Evolutionary conservation across 2,797 vertebrate genomes (phyloP).

Genomic region (Eulemur mongoz): DNA sequence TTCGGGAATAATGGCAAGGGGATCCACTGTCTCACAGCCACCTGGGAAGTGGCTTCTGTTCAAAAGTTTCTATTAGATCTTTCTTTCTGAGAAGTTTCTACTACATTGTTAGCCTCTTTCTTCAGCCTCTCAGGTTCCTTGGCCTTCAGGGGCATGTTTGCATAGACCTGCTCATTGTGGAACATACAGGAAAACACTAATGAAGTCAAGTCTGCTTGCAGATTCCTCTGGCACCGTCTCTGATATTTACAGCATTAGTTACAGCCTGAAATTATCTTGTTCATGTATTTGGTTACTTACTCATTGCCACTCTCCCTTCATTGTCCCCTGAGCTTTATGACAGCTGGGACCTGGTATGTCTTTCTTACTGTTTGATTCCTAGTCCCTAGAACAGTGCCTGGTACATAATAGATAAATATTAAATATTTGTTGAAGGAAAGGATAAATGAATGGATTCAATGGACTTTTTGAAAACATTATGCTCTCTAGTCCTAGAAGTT

Average conservation of each 20-base stretch:
- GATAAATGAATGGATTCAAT: background rate
- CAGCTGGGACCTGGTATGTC: fast-evolving
- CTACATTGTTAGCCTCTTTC: no score
- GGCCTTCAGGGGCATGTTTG: no score
- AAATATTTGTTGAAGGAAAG: background rate
- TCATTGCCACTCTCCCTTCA: background rate
- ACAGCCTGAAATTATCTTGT: background rate
- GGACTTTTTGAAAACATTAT: background rate
- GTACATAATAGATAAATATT: background rate
- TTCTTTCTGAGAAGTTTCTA: no score
- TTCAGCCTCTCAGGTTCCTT: no score
- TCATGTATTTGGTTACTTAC: background rate
- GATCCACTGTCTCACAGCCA: no score
- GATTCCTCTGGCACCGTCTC: background rate
- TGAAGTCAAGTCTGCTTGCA: background rate
- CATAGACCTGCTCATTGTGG: no score
- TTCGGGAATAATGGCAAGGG: no score
- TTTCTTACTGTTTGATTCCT: background rate
- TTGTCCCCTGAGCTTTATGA: background rate
- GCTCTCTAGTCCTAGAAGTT: background rate
- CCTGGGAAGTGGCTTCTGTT: no score
- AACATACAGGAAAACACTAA: background rate
- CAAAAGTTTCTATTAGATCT: no score
- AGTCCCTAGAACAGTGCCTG: background rate
- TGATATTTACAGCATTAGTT: background rate